Evolutionary conservation across 2,113 vertebrate species (phyloP).

Genomic region (Aphelocoma coerulescens): DNA sequence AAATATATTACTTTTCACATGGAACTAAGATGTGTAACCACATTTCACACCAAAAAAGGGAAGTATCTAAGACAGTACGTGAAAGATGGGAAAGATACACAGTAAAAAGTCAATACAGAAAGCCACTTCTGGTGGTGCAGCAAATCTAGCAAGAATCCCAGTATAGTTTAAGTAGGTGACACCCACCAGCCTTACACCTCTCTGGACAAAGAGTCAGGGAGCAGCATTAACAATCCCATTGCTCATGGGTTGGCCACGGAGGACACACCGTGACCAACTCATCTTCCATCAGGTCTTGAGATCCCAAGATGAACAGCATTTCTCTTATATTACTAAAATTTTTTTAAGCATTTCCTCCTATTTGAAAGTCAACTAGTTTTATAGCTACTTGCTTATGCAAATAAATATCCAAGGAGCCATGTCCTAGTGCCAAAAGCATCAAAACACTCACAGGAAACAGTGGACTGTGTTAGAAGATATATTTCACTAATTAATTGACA

Average conservation of each 20-base stretch:
- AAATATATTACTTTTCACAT: background rate
- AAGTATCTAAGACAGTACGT: background rate
- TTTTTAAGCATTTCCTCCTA: background rate
- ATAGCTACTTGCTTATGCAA: background rate
- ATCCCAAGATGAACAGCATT: background rate
- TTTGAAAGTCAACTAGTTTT: background rate
- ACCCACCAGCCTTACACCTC: background rate
- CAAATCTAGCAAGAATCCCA: background rate
- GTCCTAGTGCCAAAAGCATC: background rate
- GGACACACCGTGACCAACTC: background rate
- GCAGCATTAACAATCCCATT: background rate
- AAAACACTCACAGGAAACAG: background rate
- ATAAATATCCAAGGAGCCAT: background rate
- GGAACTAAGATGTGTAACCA: background rate
- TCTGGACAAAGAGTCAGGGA: background rate
- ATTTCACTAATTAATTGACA: conserved; percentile 12
- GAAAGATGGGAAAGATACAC: background rate
- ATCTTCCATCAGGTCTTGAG: background rate
- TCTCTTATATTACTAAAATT: background rate
- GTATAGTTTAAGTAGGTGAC: background rate
- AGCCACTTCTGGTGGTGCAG: background rate
- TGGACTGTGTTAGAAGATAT: background rate
- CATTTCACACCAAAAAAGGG: background rate
- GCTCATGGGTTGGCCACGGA: background rate
- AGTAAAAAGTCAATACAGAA: background rate